Conservation (phyloP, 2,888 invertebrate genomes). For the Steinernema carpocapsae region DNA sequence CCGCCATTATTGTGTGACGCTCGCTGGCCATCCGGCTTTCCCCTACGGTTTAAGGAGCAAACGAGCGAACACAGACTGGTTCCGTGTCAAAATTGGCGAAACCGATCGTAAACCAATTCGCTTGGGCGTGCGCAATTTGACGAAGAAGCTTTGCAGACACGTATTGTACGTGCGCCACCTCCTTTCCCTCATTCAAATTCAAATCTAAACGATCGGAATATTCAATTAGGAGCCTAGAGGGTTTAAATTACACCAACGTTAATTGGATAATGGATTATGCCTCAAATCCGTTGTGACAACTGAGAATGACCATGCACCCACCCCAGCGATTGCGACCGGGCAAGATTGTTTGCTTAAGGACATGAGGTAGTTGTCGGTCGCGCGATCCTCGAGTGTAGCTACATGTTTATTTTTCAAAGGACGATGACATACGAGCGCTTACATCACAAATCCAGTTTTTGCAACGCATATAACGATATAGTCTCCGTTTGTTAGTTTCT, state of each 20-base stretch:
- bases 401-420: conserved; percentile 30
- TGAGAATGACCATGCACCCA: conserved; percentile 13
- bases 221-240: conserved; percentile 4
- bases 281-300: not conserved
- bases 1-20: not conserved
- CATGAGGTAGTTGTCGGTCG: conserved; percentile 32
- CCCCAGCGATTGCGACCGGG: not conserved
- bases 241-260: conserved; percentile 9
- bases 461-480: conserved; percentile 3
- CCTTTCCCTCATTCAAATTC: not conserved
- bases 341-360: not conserved
- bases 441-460: conserved; percentile 33
- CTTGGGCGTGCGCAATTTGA: conserved; percentile 22
- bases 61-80: not conserved
- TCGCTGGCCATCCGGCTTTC: not conserved
- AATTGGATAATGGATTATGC: conserved; percentile 24
- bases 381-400: conserved; percentile 31
- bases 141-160: not conserved
- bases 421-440: conserved; percentile 27
- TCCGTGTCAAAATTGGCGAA: conserved; percentile 27
- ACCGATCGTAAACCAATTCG: conserved; percentile 30
- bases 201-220: not conserved
- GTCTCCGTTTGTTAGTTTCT: conserved; percentile 11
- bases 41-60: not conserved
- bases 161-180: conserved; percentile 1